Conservation (phyloP, 2,797 vertebrate species). For the Phalanger gymnotis region DNA sequence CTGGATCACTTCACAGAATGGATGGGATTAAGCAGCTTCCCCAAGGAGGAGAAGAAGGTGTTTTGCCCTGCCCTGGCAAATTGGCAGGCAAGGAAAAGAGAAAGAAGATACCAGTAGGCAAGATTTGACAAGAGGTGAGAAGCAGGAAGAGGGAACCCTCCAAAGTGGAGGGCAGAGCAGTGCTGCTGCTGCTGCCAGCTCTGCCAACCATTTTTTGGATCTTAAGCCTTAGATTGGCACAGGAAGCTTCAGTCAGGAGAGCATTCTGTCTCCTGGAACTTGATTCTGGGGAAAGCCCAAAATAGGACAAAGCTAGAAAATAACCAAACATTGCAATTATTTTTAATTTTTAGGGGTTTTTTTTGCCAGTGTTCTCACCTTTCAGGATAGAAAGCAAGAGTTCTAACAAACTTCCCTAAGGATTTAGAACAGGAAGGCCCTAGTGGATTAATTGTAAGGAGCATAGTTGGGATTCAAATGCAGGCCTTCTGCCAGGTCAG, state of each 20-base stretch:
- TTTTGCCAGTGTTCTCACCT: constrained; percentile 5
- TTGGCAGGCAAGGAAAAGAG: constrained; percentile 13
- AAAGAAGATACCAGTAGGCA: constrained; percentile 46
- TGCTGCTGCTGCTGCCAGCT: background rate
- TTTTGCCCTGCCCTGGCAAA: constrained; percentile 39
- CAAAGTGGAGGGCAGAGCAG: constrained; percentile 20
- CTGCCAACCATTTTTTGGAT: constrained; percentile 34
- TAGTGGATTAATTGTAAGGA: background rate
- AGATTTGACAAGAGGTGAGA: constrained; percentile 48
- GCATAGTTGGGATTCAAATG: background rate
- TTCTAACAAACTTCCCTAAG: constrained; percentile 31
- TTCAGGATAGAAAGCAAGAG: constrained; percentile 14
- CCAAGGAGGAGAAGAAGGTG: constrained; percentile 14
- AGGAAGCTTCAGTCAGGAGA: constrained; percentile 25
- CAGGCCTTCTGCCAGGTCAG: background rate
- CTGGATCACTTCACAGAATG: constrained; percentile 20
- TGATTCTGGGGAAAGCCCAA: constrained; percentile 40
- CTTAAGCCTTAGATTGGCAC: constrained; percentile 25
- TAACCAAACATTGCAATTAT: background rate
- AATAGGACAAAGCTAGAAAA: constrained; percentile 36
- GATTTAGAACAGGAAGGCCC: background rate
- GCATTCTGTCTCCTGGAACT: constrained; percentile 19
- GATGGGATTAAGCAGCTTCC: constrained; percentile 1
- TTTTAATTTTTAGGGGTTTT: background rate
- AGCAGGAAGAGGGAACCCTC: constrained; percentile 23